phyloP scores from a whole-genome alignment of 2,113 vertebrate genomes.

The Prunella himalayana region DNA sequence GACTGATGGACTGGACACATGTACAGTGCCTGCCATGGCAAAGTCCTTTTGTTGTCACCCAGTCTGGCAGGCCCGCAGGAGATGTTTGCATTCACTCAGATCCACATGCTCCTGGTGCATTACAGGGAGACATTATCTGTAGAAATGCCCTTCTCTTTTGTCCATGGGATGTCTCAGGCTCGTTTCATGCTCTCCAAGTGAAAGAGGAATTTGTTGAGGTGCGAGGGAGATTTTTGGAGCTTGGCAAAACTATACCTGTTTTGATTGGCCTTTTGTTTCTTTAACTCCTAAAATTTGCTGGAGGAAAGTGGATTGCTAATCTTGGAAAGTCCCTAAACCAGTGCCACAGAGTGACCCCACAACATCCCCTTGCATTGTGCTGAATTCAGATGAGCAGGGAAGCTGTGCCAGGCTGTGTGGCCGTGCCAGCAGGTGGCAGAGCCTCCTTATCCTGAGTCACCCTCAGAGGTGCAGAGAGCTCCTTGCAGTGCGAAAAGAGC shows the following conservation, averaged over 20 bases:
- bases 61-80: not conserved
- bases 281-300: not conserved
- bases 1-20: not conserved
- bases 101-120: not conserved
- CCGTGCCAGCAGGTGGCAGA: conserved; percentile 30
- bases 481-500: not conserved
- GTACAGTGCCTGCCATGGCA: not conserved
- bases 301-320: not conserved
- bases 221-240: not conserved
- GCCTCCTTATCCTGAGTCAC: not conserved
- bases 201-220: not conserved
- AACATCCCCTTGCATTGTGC: not conserved
- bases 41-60: not conserved
- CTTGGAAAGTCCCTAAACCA: not conserved
- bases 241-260: not conserved
- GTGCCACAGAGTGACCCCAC: not conserved
- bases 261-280: not conserved
- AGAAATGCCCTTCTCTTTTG: not conserved
- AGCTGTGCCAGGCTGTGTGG: not conserved
- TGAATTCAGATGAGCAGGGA: not conserved
- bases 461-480: not conserved
- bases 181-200: not conserved
- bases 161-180: fast-evolving
- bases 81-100: not conserved
- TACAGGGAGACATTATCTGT: not conserved